Evolutionary conservation across 1,140 invertebrate genomes (phyloP), one percentile per base, ranked within the genome.

Genomic region (Hermetia illucens): DNA sequence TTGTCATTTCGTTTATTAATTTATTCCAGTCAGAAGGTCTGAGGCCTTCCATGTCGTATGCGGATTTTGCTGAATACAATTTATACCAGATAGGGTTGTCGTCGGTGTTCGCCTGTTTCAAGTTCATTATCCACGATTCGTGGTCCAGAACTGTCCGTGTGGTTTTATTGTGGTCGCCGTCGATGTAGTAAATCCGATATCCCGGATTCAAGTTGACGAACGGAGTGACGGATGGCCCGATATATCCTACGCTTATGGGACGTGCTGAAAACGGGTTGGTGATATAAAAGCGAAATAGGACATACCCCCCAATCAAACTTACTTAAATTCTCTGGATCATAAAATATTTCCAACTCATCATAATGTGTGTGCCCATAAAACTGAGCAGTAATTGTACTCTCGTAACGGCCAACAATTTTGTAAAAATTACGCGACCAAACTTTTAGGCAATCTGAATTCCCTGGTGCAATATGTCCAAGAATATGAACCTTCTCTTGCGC

Each of bases 401-500:
- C 81, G 53, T 87, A 93, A 52, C 83, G 70, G 39, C 82, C 84
- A 10, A 91, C 74, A 39, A 91, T 86, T 8, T 77, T 72, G 52
- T 89, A 84, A 55, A 84, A 90, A 63, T 90, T 89, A 36, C 79
- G 69, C 16, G 81, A 86, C 87, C 86, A 90, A 2, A 86, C 77
- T 63, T 83, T 80, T 10, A 88, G 62, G 51, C 86, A 90, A 51
- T 91, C 85, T 0, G 76, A 77, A 50, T 86, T 79, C 13, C 89
- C 89, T 1, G 91, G 90, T 3, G 90, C 89, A 46, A 97, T 94
- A 52, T 98, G 93, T 18, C 90, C 91, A 35, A 97, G 82, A 6
- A 97, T 82, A 50, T 96, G 90, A 21, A 94, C 91, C 64, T 90
- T 90, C 63, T 94, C 87, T 2, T 75, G 74, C 41, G 77, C 82